phyloP scores from a whole-genome alignment of 2,113 vertebrate species.

The Trematocara macrostoma region DNA sequence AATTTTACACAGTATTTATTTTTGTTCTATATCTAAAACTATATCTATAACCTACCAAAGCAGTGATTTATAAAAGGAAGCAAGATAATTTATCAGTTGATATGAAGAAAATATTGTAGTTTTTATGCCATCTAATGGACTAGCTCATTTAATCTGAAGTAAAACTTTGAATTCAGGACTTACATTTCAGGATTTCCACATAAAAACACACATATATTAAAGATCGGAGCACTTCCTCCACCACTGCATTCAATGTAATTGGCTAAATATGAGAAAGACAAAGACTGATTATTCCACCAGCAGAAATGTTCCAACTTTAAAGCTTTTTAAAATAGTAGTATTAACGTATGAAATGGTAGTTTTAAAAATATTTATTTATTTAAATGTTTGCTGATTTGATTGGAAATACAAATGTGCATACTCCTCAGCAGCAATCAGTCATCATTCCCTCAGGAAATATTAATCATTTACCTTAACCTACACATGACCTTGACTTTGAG shows the following conservation, averaged over 20 bases:
- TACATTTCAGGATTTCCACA: background rate
- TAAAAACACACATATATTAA: rapidly evolving
- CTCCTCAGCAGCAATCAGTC: background rate
- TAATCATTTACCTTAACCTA: background rate
- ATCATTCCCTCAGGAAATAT: background rate
- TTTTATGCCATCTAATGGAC: background rate
- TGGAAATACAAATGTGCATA: background rate
- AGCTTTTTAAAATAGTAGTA: background rate
- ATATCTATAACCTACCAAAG: background rate
- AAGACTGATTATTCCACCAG: background rate
- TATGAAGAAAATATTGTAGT: background rate
- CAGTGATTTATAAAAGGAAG: background rate
- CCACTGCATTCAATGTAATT: background rate
- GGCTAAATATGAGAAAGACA: background rate
- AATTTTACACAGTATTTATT: background rate
- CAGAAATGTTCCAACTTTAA: background rate
- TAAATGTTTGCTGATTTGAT: background rate
- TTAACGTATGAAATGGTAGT: background rate
- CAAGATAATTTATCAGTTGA: background rate
- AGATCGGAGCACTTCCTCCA: background rate
- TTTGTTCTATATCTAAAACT: background rate
- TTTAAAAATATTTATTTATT: background rate
- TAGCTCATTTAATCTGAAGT: background rate
- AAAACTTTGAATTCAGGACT: background rate
- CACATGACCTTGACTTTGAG: constrained; percentile 16